Evolutionary conservation across 2,797 vertebrate genomes (phyloP), one percentile per base, ranked within the genome.

Genomic region (Chelon labrosus): DNA sequence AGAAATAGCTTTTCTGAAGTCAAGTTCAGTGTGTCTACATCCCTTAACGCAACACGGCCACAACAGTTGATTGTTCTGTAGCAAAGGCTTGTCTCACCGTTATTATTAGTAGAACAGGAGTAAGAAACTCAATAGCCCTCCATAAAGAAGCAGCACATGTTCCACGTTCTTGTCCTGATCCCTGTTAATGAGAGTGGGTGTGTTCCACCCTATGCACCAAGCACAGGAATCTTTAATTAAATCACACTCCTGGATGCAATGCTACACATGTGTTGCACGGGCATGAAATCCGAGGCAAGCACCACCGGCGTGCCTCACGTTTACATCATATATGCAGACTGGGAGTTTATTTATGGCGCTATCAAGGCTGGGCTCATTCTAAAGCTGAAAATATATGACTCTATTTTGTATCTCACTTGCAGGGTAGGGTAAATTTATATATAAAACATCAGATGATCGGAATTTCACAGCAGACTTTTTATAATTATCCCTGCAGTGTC

Each of bases 161-260:
- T 72, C 70, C 38, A 69, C 65, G 61, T 84, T 89, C 73, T 85
- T 22, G 20, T 59, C 63, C 77, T 86, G 76, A 92, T 91, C 85
- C 87, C 82, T 54, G 82, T 85, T 88, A 90, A 92, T 82, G 85
- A 81, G 73, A 61, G 73, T 0, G 54, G 75, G 77, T 57, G 79
- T 83, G 87, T 80, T 61, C 35, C 62, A 1, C 69, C 56, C 74
- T 47, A 16, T 67, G 65, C 75, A 65, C 75, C 68, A n/a, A 46
- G 73, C 79, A 1, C 39, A 72, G 84, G 79, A 82, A 87, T 89
- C 83, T 86, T 85, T 89, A 82, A 93, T 93, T 80, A 89, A 89
- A 90, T 85, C 84, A 90, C 86, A 82, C 87, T 79, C 84, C 74
- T 37, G 56, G 67, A 73, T 52, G 47, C 56, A 19, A 73, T 52